These are phyloP conservation scores for Aplysina aerophoba DNA, from an alignment of 37 sponge, comb jelly and placozoan species.

Conservation along the genomic window DNA sequence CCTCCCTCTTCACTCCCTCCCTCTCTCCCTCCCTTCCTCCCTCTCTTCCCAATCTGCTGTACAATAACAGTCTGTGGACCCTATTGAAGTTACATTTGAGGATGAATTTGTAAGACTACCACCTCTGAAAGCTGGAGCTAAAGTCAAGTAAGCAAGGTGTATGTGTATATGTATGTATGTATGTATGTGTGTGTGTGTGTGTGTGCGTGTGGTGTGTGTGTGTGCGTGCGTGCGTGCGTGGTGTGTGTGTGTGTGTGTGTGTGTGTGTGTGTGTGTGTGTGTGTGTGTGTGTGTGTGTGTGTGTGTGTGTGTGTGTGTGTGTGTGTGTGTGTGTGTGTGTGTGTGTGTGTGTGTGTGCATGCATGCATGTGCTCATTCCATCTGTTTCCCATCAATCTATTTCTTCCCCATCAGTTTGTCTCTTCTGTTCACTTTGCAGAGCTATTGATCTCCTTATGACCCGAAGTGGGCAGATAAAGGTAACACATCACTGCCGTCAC, in stretches of 20 bases:
- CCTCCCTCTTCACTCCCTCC: slow-evolving; percentile 9
- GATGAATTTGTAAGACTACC: background rate
- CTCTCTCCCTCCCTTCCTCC: slow-evolving; percentile 16
- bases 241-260: too few species aligned
- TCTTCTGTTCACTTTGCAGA: background rate
- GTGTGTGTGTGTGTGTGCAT: background rate
- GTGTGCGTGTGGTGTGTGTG: slow-evolving; percentile 16
- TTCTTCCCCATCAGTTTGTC: background rate
- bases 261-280: slow-evolving; percentile 12
- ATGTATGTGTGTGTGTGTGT: background rate
- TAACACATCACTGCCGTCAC: background rate
- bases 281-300: slow-evolving; percentile 4
- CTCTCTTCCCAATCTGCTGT: background rate
- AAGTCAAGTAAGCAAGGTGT: slow-evolving; percentile 5
- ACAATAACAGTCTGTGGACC: background rate
- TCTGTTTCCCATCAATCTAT: too few species aligned
- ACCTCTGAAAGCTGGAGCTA: background rate
- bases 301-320: background rate
- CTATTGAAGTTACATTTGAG: background rate
- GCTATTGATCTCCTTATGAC: background rate
- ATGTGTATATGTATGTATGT: background rate
- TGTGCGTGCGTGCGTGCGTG: background rate
- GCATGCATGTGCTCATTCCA: too few species aligned
- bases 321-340: slow-evolving; percentile 13
- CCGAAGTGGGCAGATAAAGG: background rate